Percentiles rank a stretch among this genome's conserved stretches.
Evolutionary conservation across 2,888 invertebrate species (phyloP).

Genomic region (Minunthozetes semirufus): DNA sequence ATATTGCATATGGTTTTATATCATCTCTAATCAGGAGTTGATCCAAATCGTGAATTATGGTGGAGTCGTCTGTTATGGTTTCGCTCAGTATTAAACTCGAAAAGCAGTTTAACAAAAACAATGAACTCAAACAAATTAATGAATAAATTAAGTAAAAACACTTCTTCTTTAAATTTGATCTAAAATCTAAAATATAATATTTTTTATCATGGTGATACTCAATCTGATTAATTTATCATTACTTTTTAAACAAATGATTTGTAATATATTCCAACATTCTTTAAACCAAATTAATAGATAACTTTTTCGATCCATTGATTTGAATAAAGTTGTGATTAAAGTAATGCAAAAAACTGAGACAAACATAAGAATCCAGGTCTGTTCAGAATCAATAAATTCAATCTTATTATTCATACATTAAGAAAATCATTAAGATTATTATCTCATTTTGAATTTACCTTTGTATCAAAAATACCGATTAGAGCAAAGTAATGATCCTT

Average conservation of each 20-base stretch:
- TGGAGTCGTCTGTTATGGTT: not conserved
- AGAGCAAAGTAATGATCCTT: not conserved
- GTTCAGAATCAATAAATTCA: not conserved
- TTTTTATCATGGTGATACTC: not conserved
- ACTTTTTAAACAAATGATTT: not conserved
- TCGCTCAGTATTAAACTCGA: not conserved
- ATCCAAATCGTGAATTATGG: not conserved
- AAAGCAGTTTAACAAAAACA: not conserved
- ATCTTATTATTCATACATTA: no score
- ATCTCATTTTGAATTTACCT: no score
- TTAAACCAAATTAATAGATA: not conserved
- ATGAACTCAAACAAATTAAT: not conserved
- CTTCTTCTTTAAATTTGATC: not conserved
- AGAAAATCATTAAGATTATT: not conserved
- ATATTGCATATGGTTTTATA: not conserved
- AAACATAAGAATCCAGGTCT: no score
- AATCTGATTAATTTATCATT: not conserved
- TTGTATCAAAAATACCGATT: not conserved
- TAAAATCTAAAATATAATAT: not conserved
- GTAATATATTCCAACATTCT: not conserved
- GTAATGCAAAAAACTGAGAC: no score
- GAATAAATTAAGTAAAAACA: not conserved
- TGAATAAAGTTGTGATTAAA: not conserved
- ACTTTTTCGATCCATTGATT: not conserved
- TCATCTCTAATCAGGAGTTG: not conserved